phyloP scores from a whole-genome alignment of 2,888 invertebrate genomes.

The Platycheirus albimanus region DNA sequence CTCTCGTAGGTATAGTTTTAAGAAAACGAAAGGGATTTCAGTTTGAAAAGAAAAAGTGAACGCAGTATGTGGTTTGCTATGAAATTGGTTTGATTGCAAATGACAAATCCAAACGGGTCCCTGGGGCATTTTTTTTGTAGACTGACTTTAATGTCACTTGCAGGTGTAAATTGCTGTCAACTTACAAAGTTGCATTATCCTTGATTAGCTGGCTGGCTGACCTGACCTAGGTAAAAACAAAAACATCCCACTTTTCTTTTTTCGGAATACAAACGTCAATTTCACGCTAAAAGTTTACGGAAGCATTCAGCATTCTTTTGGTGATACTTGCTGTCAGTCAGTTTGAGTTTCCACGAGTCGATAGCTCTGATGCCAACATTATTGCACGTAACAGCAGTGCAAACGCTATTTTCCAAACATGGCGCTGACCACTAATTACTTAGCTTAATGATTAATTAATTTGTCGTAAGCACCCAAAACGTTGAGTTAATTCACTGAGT shows the following conservation, averaged over 20 bases:
- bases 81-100: constrained; percentile 16
- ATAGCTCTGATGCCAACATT: constrained; percentile 25
- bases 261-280: constrained; percentile 4
- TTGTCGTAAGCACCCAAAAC: constrained; percentile 67
- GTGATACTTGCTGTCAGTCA: background rate
- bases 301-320: constrained; percentile 20
- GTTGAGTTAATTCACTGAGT: constrained; percentile 27
- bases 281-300: background rate
- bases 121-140: background rate
- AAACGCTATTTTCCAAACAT: constrained; percentile 40
- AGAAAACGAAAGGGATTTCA: constrained; percentile 31
- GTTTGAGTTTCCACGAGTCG: background rate
- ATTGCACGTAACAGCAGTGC: constrained; percentile 28
- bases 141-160: constrained; percentile 26
- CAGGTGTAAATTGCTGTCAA: constrained; percentile 28
- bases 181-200: background rate
- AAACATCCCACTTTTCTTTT: background rate
- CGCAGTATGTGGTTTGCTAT: background rate
- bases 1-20: too few relatives aligned
- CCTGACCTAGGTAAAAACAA: background rate
- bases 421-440: constrained; percentile 64
- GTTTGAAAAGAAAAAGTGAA: background rate
- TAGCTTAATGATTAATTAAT: constrained; percentile 68
- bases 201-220: background rate
- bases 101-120: constrained; percentile 7